Evolutionary conservation across 2,113 vertebrate species (phyloP).

Genomic region (Mus pahari): DNA sequence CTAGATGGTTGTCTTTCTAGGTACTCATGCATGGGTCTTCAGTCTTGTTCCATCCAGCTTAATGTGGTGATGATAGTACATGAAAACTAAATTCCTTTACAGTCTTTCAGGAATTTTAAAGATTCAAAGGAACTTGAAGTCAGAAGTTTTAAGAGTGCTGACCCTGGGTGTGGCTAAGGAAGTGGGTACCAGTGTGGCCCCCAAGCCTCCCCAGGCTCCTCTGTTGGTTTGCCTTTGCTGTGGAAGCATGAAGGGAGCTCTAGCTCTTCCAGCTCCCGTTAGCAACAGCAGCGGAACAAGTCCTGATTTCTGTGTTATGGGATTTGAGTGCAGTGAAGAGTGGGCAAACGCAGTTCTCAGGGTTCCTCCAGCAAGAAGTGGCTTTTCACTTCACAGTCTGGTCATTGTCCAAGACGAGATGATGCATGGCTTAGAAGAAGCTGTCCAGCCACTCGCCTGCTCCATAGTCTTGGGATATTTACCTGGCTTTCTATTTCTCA

Average conservation of each 20-base stretch:
- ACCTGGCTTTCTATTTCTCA: slow-evolving; percentile 32
- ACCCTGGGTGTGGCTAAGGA: not conserved
- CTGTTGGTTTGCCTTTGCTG: not conserved
- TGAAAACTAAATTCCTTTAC: slow-evolving; percentile 16
- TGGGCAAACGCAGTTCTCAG: not conserved
- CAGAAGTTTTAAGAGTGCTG: not conserved
- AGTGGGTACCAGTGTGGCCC: rapidly evolving
- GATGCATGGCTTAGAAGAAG: not conserved
- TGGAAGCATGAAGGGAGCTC: not conserved
- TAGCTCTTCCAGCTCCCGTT: not conserved
- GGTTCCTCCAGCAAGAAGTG: slow-evolving; percentile 31
- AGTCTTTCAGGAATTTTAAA: not conserved
- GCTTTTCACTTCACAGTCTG: slow-evolving; percentile 7
- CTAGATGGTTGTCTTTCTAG: not conserved
- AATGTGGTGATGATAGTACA: not conserved
- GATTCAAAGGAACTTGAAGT: not conserved
- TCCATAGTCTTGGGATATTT: not conserved
- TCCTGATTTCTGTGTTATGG: not conserved
- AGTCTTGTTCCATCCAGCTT: not conserved
- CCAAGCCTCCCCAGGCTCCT: not conserved
- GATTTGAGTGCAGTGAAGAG: not conserved
- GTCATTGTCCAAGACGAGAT: not conserved
- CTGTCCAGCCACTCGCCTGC: not conserved
- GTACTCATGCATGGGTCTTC: not conserved
- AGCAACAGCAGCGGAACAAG: not conserved